Conservation (phyloP, 2,113 vertebrate genomes). For the Scomber japonicus region DNA sequence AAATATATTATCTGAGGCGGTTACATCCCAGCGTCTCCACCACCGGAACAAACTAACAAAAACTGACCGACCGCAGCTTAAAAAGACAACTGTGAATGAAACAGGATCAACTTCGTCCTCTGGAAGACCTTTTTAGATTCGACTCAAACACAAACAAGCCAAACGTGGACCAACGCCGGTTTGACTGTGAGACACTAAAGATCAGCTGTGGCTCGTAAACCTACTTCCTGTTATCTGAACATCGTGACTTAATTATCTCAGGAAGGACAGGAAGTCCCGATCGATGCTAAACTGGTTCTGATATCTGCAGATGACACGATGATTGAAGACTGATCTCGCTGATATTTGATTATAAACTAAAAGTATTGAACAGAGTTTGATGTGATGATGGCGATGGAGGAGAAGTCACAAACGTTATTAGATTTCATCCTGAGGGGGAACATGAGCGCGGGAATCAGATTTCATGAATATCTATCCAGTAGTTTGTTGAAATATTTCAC, state of each 20-base stretch:
- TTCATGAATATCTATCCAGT: too few relatives aligned
- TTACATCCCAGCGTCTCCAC: background rate
- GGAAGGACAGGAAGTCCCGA: background rate
- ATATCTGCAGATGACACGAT: background rate
- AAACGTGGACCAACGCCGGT: background rate
- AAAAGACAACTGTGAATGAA: background rate
- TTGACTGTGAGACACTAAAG: background rate
- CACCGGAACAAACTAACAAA: constrained; percentile 4
- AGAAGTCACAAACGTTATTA: too few relatives aligned
- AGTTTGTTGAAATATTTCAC: too few relatives aligned
- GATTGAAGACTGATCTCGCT: too few relatives aligned
- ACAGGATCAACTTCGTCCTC: background rate
- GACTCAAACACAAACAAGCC: constrained; percentile 7
- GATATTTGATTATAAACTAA: too few relatives aligned
- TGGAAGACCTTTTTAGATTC: constrained; percentile 58
- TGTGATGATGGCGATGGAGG: too few relatives aligned
- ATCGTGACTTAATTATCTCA: background rate
- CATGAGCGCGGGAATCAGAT: too few relatives aligned
- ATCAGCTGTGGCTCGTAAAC: background rate
- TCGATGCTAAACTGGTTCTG: background rate
- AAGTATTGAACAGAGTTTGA: too few relatives aligned
- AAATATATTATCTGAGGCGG: background rate
- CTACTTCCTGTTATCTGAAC: background rate
- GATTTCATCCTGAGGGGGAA: too few relatives aligned
- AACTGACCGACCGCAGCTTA: background rate